Base-by-base conservation (phyloP, 2,797 vertebrate species). In the Cyprinella venusta region DNA sequence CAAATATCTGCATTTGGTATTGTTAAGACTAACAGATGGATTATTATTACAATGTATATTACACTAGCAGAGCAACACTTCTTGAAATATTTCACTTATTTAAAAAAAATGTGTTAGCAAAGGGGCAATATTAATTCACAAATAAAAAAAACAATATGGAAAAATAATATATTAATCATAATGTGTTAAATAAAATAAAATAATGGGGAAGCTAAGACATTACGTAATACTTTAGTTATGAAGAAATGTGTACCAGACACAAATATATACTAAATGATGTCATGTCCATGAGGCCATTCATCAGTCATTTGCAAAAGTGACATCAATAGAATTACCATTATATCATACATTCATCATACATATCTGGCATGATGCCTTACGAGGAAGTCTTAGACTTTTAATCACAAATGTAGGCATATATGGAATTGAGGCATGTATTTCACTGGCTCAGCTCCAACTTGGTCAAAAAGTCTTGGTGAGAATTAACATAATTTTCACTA, bases 201-300 rank as follows among this genome's bases (percentile, higher is more conserved):
- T 10, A 26, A 84, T 70, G 61, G 72, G 67, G 52, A 70, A 56
- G 77, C 67, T 40, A 82, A 86, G 79, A 83, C 45, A 79, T 21
- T 84, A 79, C 4, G 9, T 79, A 83, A 87, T 65, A 91, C 80
- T 83, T 85, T 83, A 24, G 67, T 88, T 90, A 89, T 92, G 89
- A 90, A 92, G 92, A 92, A 88, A 50, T 89, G 91, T 93, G 92
- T 92, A 80, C 91, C 90, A 91, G 92, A 90, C 91, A 93, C 92
- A 92, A 87, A 86, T 40, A 90, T 67, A 78, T 79, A 70, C 7
- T 71, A 78, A 16, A 85, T 84, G 70, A 61, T 86, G 79, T 86
- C 45, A 86, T 56, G 84, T 87, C 88, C 42, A 77, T 18, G 48
- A 86, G 50, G 21, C 30, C 38, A 83, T 63, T 40, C 12, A 36